Percentiles rank a stretch among this genome's conserved stretches.
Evolutionary conservation across 2,888 invertebrate genomes (phyloP).

Genomic region (Sussaba pulchella): DNA sequence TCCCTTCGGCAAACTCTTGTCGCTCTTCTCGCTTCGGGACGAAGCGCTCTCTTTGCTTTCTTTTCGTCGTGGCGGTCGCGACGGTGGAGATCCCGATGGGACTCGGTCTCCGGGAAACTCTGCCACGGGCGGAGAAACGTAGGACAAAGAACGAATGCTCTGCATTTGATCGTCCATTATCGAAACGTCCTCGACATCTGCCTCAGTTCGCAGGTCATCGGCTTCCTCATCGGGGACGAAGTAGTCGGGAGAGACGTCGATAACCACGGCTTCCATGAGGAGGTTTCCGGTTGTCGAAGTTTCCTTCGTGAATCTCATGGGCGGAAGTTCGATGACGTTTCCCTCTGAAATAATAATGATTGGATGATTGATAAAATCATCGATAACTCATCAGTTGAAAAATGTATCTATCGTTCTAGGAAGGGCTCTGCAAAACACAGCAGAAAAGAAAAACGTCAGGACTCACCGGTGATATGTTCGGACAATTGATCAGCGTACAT

Average conservation of each 20-base stretch:
- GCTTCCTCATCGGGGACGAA: constrained; percentile 92
- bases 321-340: constrained; percentile 94
- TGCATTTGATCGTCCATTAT: constrained; percentile 90
- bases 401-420: neutral
- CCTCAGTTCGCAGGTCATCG: constrained; percentile 94
- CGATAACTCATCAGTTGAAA: neutral
- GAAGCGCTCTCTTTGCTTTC: constrained; percentile 85
- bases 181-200: constrained; percentile 94
- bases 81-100: constrained; percentile 83
- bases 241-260: constrained; percentile 94
- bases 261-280: constrained; percentile 95
- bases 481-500: constrained; percentile 97
- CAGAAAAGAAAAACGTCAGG: neutral
- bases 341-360: constrained; percentile 86
- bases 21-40: constrained; percentile 83
- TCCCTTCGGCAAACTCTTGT: constrained; percentile 71
- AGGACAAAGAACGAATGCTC: constrained; percentile 69
- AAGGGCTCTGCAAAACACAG: neutral
- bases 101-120: constrained; percentile 67
- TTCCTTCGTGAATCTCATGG: constrained; percentile 94
- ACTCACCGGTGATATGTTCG: constrained; percentile 90
- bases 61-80: constrained; percentile 88
- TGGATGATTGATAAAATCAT: neutral
- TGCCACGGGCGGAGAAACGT: constrained; percentile 73
- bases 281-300: constrained; percentile 95